phyloP scores from a whole-genome alignment of 2,797 vertebrate species.

The Micrastur ruficollis region DNA sequence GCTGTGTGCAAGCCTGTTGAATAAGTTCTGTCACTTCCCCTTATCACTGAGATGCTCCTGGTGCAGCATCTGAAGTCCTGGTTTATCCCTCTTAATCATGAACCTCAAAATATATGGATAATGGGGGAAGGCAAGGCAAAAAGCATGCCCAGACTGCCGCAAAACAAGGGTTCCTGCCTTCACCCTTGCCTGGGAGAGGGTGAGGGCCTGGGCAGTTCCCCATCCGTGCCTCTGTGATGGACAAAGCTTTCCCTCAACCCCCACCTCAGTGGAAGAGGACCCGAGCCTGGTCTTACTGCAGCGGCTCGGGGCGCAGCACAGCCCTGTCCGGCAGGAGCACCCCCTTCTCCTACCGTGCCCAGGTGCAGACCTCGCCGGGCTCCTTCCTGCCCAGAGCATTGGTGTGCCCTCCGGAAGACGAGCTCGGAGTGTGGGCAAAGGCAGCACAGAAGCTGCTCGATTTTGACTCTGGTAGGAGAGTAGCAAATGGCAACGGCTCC shows the following conservation, averaged over 20 bases:
- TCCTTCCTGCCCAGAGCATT: rapidly evolving
- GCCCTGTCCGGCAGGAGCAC: not conserved
- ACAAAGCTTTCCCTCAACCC: not conserved
- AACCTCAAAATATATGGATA: not conserved
- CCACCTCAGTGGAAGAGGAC: not conserved
- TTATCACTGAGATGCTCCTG: not conserved
- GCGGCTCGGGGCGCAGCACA: not conserved
- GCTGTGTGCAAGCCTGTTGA: not conserved
- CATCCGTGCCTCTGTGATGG: not conserved
- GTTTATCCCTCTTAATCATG: not conserved
- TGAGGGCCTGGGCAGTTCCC: not conserved
- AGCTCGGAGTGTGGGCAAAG: not conserved
- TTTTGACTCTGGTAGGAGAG: not conserved
- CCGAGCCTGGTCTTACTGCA: not conserved
- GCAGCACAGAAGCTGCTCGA: rapidly evolving
- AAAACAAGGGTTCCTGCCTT: not conserved
- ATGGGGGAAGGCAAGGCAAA: not conserved
- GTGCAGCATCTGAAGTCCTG: not conserved
- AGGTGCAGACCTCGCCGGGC: not conserved
- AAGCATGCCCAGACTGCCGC: not conserved
- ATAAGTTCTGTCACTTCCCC: not conserved
- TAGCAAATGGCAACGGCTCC: not conserved
- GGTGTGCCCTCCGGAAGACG: not conserved
- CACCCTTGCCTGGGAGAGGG: not conserved
- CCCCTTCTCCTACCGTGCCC: not conserved